Evolutionary conservation across 2,113 vertebrate genomes (phyloP).

Genomic region (Antechinus stuartii): DNA sequence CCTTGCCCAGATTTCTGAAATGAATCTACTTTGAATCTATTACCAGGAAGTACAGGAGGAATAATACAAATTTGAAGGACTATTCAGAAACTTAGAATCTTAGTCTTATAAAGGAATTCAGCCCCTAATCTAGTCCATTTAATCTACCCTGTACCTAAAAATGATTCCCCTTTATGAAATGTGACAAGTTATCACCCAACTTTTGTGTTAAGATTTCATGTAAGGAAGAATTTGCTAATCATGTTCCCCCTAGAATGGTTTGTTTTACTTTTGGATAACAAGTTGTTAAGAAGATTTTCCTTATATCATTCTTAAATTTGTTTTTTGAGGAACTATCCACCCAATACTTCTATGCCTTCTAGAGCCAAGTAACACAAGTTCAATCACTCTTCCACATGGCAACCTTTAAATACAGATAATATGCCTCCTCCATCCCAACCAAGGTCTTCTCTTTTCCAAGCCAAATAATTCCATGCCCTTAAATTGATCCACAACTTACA

Average conservation of each 20-base stretch:
- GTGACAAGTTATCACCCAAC: background rate
- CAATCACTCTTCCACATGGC: background rate
- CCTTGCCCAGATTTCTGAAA: background rate
- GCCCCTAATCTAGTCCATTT: background rate
- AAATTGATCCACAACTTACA: background rate
- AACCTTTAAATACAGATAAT: background rate
- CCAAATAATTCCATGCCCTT: background rate
- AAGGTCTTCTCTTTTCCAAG: background rate
- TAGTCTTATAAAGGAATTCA: background rate
- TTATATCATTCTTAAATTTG: background rate
- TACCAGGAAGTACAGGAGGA: background rate
- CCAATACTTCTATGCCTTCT: background rate
- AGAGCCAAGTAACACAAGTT: background rate
- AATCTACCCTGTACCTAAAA: background rate
- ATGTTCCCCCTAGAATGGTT: background rate
- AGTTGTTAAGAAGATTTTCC: background rate
- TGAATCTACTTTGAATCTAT: background rate
- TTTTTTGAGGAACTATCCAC: background rate
- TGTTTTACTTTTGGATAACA: background rate
- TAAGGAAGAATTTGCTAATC: background rate
- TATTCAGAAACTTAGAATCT: background rate
- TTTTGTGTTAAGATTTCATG: background rate
- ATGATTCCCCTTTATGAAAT: background rate
- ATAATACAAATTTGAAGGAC: background rate
- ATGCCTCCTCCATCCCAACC: background rate